A percentile compares a stretch with the other conserved stretches of the same genome.
These are phyloP conservation scores for Micropoecilia bifurca DNA, from an alignment of 2,797 vertebrate genomes.

Conservation along the genomic window DNA sequence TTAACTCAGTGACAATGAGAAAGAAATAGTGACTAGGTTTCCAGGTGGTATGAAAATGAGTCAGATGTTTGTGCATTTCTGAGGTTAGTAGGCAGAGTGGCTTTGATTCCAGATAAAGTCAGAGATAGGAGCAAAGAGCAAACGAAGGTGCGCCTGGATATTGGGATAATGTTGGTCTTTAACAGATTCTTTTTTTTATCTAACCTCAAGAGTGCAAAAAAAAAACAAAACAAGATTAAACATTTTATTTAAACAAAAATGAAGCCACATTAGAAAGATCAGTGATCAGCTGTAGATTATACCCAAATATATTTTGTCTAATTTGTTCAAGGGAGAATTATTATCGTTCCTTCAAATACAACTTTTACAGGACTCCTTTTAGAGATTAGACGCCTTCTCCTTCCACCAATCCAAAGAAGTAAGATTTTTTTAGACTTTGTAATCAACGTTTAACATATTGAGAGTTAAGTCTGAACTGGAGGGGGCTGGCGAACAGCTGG, in stretches of 20 bases:
- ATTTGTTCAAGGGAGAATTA: neutral
- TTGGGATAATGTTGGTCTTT: neutral
- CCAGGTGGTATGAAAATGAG: slow-evolving; percentile 10
- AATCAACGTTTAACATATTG: neutral
- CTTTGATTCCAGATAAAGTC: slow-evolving; percentile 13
- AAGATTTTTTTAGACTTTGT: neutral
- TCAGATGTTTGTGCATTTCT: neutral
- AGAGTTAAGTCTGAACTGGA: neutral
- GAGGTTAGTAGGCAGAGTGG: neutral
- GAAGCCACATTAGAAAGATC: neutral
- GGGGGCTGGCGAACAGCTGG: neutral
- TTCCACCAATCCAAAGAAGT: neutral
- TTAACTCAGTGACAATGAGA: neutral
- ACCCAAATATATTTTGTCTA: neutral
- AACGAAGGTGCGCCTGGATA: slow-evolving; percentile 45
- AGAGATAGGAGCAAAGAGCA: slow-evolving; percentile 11
- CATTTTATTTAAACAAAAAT: neutral
- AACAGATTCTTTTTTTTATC: neutral
- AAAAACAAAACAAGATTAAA: neutral
- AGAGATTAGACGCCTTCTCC: neutral
- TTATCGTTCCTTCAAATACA: neutral
- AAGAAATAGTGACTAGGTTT: neutral
- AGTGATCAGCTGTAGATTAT: neutral
- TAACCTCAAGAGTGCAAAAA: neutral
- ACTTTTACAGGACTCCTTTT: neutral